These are phyloP conservation scores for Scrobipalpa costella DNA, from an alignment of 2,888 invertebrate genomes.

Conservation along the genomic window DNA sequence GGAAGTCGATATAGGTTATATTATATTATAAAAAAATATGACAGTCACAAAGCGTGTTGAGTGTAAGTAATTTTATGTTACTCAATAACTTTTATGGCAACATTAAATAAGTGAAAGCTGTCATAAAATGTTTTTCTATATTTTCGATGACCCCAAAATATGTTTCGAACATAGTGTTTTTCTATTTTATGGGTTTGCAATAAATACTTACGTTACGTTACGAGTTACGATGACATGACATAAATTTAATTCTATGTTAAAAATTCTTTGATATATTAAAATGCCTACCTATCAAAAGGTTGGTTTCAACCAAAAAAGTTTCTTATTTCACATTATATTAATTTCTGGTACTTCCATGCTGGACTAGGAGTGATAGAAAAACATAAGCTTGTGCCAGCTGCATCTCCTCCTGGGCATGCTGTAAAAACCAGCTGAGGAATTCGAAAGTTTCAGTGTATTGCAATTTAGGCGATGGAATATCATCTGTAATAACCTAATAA, in stretches of 20 bases:
- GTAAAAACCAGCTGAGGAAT: too few relatives aligned
- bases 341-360: too few relatives aligned
- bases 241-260: not conserved
- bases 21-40: not conserved
- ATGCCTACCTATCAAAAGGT: too few relatives aligned
- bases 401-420: too few relatives aligned
- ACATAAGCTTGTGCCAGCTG: too few relatives aligned
- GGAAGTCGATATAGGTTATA: not conserved
- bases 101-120: constrained; percentile 13
- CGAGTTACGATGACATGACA: not conserved
- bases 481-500: too few relatives aligned
- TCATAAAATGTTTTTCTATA: constrained; percentile 18
- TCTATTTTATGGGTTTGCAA: not conserved
- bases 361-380: too few relatives aligned
- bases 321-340: not conserved
- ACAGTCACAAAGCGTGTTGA: constrained; percentile 5
- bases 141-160: not conserved
- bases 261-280: too few relatives aligned
- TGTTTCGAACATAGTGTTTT: not conserved
- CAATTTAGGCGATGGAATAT: too few relatives aligned
- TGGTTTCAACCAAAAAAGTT: not conserved
- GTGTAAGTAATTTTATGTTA: not conserved
- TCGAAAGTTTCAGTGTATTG: too few relatives aligned
- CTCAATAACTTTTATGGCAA: constrained; percentile 1
- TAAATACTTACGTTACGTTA: too few relatives aligned